These are phyloP conservation scores for Ephydatia muelleri DNA, from an alignment of 37 sponge, comb jelly and placozoan species.

Conservation along the genomic window DNA sequence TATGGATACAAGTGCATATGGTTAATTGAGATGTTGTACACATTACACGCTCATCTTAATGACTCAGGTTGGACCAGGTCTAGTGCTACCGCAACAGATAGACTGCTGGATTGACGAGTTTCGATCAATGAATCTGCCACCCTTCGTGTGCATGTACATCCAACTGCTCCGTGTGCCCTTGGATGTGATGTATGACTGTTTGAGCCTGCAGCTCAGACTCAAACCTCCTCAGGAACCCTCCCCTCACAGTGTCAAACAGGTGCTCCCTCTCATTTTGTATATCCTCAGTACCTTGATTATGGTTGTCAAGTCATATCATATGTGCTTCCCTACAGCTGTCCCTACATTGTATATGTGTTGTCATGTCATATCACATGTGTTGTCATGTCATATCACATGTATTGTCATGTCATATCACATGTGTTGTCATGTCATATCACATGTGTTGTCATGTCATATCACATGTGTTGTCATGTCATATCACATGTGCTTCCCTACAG, in stretches of 20 bases:
- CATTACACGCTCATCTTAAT: no score
- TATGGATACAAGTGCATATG: not conserved
- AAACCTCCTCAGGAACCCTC: constrained; percentile 50
- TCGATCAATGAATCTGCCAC: constrained; percentile 60
- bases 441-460: not conserved
- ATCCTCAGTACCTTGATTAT: not conserved
- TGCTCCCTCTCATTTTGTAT: constrained; percentile 9
- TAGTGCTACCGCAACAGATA: not conserved
- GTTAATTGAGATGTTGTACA: not conserved
- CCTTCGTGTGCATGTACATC: constrained; percentile 61
- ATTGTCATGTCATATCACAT: not conserved
- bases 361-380: not conserved
- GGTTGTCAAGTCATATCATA: not conserved
- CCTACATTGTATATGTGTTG: not conserved
- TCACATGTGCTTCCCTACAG: constrained; percentile 16
- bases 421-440: not conserved
- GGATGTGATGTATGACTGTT: constrained; percentile 90
- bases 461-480: not conserved
- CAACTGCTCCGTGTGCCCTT: constrained; percentile 70
- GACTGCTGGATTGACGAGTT: constrained; percentile 66
- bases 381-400: not conserved
- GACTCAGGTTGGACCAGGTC: not conserved
- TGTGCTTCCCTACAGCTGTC: not conserved
- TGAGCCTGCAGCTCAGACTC: constrained; percentile 62
- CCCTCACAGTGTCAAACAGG: constrained; percentile 69